Conservation (phyloP, 2,797 vertebrate species). For the Poeciliopsis gracilis region DNA sequence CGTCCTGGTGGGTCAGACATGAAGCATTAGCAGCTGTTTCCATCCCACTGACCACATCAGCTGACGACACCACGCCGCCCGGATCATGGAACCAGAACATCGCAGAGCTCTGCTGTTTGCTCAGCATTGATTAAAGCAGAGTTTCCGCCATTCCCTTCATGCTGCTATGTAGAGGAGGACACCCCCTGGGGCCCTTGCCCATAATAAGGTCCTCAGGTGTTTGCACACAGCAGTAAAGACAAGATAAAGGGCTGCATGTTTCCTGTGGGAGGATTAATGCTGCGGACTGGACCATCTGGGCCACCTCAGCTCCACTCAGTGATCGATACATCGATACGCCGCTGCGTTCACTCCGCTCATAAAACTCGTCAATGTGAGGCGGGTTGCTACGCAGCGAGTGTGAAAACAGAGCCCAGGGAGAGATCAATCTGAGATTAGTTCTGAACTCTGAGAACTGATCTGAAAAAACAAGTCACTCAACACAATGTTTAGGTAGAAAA, state of each 20-base stretch:
- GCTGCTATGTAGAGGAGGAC: not conserved
- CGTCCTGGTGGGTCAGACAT: conserved; percentile 20
- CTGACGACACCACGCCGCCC: conserved; percentile 13
- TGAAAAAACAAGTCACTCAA: not conserved
- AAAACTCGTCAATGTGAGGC: conserved; percentile 56
- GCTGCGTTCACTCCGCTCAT: conserved; percentile 36
- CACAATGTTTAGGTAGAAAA: not conserved
- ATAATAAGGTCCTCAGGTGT: conserved; percentile 38
- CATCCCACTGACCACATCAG: conserved; percentile 13
- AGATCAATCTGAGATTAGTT: not conserved
- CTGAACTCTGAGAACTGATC: not conserved
- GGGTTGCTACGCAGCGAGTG: not conserved
- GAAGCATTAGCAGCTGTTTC: conserved; percentile 28
- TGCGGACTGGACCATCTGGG: conserved; percentile 39
- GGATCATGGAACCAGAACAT: not conserved
- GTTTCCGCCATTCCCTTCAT: conserved; percentile 26
- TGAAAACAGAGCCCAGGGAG: conserved; percentile 17
- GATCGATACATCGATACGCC: conserved; percentile 37
- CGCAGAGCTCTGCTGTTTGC: conserved; percentile 56
- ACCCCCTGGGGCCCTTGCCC: not conserved
- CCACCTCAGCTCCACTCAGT: conserved; percentile 17
- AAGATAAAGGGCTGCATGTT: conserved; percentile 53
- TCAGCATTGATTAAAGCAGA: conserved; percentile 39
- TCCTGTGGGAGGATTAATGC: conserved; percentile 19
- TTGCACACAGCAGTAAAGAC: conserved; percentile 66